A percentile compares a stretch with the other conserved stretches of the same genome.
Evolutionary conservation across 2,888 invertebrate genomes (phyloP).

Genomic region (Caenorhabditis parvicauda): DNA sequence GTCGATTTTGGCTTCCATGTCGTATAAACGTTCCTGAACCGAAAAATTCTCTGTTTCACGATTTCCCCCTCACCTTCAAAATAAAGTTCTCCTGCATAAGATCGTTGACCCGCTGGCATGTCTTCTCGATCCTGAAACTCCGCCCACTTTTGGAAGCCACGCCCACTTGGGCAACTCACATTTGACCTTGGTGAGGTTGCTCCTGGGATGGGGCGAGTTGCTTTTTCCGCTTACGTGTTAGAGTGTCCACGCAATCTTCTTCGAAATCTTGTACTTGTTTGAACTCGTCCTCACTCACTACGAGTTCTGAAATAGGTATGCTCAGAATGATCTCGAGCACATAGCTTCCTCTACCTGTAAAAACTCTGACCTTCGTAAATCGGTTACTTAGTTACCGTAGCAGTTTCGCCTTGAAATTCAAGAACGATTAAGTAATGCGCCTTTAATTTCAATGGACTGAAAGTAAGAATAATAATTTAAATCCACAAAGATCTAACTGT

Average conservation of each 20-base stretch:
- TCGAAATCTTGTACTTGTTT: constrained; percentile 93
- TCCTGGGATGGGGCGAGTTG: constrained; percentile 21
- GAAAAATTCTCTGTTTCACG: neutral
- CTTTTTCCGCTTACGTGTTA: constrained; percentile 71
- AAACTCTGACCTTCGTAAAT: too few relatives aligned
- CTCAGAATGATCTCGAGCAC: too few relatives aligned
- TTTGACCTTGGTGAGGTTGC: constrained; percentile 13
- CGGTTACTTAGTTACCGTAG: too few relatives aligned
- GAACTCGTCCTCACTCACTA: constrained; percentile 87
- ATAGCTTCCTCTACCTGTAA: too few relatives aligned
- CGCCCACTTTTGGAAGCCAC: neutral
- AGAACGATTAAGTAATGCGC: too few relatives aligned
- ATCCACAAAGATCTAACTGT: too few relatives aligned
- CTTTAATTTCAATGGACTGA: too few relatives aligned
- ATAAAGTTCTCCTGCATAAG: constrained; percentile 44
- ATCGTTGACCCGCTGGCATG: constrained; percentile 37
- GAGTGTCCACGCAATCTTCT: constrained; percentile 95
- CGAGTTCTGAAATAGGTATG: constrained; percentile 70
- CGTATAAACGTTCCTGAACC: constrained; percentile 13
- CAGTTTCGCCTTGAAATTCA: too few relatives aligned
- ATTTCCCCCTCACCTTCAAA: constrained; percentile 15
- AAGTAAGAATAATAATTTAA: too few relatives aligned
- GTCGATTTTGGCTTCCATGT: constrained; percentile 33
- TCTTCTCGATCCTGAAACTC: constrained; percentile 32
- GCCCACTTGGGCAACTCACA: too few relatives aligned